Evolutionary conservation across 30 jellyfish, hydroid and myxozoan genomes (phyloP).

Genomic region (Cassiopea andromeda): DNA sequence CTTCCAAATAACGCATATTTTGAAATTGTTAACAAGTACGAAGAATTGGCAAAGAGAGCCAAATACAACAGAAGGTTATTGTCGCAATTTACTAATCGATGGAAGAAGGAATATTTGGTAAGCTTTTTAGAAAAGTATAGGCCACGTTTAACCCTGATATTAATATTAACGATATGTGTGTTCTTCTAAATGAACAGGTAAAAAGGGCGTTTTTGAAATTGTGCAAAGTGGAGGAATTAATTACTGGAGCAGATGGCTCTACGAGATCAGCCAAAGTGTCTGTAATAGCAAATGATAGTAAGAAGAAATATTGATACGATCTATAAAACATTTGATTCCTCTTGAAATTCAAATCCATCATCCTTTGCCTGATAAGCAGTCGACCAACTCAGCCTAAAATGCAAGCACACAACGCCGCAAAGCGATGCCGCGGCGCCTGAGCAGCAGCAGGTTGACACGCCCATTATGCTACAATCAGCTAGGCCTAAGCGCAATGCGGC

Average conservation of each 20-base stretch:
- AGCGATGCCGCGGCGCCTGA: background rate
- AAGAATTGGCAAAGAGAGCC: no score
- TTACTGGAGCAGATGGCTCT: constrained; percentile 27
- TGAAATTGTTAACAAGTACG: no score
- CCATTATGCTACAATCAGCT: constrained; percentile 5
- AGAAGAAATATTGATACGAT: constrained; percentile 7
- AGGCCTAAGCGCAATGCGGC: background rate
- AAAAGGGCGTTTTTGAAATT: constrained; percentile 33
- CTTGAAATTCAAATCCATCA: background rate
- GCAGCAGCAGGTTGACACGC: constrained; percentile 12
- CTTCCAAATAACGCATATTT: no score
- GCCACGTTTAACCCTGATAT: constrained; percentile 28
- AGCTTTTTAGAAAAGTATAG: constrained; percentile 15
- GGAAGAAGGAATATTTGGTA: no score
- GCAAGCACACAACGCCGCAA: constrained; percentile 7
- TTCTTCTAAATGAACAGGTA: constrained; percentile 29
- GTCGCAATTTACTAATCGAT: no score
- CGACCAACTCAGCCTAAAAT: constrained; percentile 23
- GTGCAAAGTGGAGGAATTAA: constrained; percentile 22
- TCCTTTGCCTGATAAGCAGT: constrained; percentile 14
- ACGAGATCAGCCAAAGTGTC: constrained; percentile 35
- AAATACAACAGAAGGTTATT: no score
- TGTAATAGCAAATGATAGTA: constrained; percentile 21
- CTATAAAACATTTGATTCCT: constrained; percentile 36
- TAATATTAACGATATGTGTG: constrained; percentile 15